Conservation (phyloP, 2,888 invertebrate species). For the Theretra japonica region DNA sequence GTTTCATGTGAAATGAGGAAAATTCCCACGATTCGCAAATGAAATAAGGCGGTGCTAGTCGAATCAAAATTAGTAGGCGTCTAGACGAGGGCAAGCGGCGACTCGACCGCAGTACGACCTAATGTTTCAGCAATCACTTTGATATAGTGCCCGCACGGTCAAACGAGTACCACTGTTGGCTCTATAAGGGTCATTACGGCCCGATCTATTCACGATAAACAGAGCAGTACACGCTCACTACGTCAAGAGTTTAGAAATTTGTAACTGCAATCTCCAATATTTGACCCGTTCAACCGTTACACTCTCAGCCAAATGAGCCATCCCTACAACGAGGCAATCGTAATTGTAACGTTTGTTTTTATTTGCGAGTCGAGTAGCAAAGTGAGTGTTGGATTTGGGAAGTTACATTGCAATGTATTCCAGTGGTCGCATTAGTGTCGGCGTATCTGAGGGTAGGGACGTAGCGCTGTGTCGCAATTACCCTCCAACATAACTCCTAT, state of each 20-base stretch:
- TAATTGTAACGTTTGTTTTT: background rate
- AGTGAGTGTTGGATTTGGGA: conserved; percentile 41
- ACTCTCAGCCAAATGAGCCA: background rate
- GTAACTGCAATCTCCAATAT: conserved; percentile 46
- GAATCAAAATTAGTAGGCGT: conserved; percentile 60
- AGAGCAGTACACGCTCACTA: conserved; percentile 51
- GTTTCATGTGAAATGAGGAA: background rate
- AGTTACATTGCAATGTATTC: conserved; percentile 53
- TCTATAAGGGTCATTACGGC: conserved; percentile 54
- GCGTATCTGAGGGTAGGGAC: conserved; percentile 53
- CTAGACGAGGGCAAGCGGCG: conserved; percentile 61
- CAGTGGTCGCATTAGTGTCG: conserved; percentile 54
- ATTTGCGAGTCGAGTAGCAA: background rate
- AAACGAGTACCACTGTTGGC: conserved; percentile 56
- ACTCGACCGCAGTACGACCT: conserved; percentile 61
- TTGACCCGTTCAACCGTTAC: conserved; percentile 37
- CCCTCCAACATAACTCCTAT: conserved; percentile 65
- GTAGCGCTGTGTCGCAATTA: conserved; percentile 62
- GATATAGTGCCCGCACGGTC: conserved; percentile 63
- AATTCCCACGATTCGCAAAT: conserved; percentile 23
- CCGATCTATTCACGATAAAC: conserved; percentile 61
- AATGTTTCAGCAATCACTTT: conserved; percentile 69
- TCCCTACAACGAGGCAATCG: background rate
- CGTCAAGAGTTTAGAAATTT: conserved; percentile 54
- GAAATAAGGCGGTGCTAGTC: conserved; percentile 44